Evolutionary conservation across 2,113 vertebrate genomes (phyloP), one percentile per base, ranked within the genome.

Genomic region (Tragelaphus imberbis): DNA sequence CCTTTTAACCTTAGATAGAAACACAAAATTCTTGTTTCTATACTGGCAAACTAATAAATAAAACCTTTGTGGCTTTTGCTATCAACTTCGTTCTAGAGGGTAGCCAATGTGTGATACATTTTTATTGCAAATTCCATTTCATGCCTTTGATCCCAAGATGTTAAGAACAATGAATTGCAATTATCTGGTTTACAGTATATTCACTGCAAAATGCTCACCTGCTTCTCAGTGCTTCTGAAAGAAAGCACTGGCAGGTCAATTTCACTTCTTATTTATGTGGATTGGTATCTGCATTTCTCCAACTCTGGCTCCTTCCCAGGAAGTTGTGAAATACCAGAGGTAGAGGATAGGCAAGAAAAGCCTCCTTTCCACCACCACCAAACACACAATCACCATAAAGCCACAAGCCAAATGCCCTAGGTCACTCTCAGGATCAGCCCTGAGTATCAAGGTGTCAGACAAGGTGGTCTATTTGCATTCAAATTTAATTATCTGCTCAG

Each of bases 121-220:
- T 97, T 98, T 97, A 98, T 63, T 97, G 84, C 58, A 97, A 98
- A 98, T 98, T 98, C 97, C 91, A 98, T 98, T 98, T 98, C 96
- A 98, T 84, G 91, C 87, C 95, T 98, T 98, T 97, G 98, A 98
- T 98, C 97, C 92, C 90, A 95, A 98, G 98, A 98, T 77, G 82
- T 97, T 98, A 71, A 79, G 96, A 97, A 98, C 82, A 91, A 97
- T 58, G 77, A 97, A 97, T 36, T 89, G 93, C 97, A 98, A 99
- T 98, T 98, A 98, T 90, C 95, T 97, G 98, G 98, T 98, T 98
- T 98, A 98, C 75, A 97, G 97, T 98, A 98, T 97, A 98, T 98
- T 98, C 97, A 97, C 95, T 98, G 89, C 95, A 98, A 98, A 98
- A 89, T 65, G 90, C 96, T 97, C 56, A 88, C 98, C 98, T 98